Evolutionary conservation across 23 tunicate genomes (phyloP), one percentile per base, ranked within the genome.

Genomic region (Trididemnum miniatum): DNA sequence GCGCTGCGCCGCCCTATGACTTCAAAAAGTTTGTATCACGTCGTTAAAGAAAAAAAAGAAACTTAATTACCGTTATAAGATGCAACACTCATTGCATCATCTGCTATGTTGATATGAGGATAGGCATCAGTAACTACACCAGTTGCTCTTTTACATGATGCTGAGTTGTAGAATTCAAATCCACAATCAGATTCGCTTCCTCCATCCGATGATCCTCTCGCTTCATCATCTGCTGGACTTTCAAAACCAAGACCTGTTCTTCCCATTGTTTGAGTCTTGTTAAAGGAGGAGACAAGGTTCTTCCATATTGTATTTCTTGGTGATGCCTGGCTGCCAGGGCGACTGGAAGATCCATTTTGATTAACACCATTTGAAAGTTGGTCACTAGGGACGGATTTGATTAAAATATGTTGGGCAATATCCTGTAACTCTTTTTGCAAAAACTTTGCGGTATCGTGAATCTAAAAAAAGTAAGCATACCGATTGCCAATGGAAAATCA

Each of bases 391-490:
- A 24, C 26, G n/a, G 15, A 62, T 24, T 62, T 80, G 67, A 91
- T 35, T 20, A 82, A 54, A 4, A 91, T 66, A 71, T 91, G 97
- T 40, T 76, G 90, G 3, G 72, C 87, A 24, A 31, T 69, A 5
- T 77, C 88, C 57, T 84, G 90, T 28, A 91, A 32, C 1, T 86
- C 97, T 54, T 84, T 80, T 86, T 91, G 97, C 52, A 91, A 74
- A 59, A 91, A 91, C 28, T 33, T 81, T 1, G 97, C 90, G 3
- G 81, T 82, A 34, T 91, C 90, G 59, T 85, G 79, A 34, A 91
- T 44, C 94, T 89, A 49, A 49, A 50, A 77, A 77, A 15, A 44
- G 18, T 15, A 44, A n/a, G n/a, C n/a, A n/a, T n/a, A n/a, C n/a
- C n/a, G n/a, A n/a, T n/a, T n/a, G n/a, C n/a, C n/a, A n/a, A n/a